Evolutionary conservation across 2,797 vertebrate species (phyloP).

Genomic region (Hydrocynus forskahlii): DNA sequence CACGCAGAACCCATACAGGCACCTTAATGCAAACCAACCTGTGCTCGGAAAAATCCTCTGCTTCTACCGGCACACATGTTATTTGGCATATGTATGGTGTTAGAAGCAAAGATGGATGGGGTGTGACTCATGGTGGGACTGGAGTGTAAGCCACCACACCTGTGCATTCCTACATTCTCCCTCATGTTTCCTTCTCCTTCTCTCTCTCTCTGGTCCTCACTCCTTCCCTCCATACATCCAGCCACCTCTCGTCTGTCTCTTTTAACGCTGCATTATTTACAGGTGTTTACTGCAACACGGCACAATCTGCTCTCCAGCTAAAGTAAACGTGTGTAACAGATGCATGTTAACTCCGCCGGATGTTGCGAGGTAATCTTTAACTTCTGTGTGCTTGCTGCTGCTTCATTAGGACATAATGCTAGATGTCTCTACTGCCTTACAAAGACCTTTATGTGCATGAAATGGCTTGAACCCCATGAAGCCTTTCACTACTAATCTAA

Average conservation of each 20-base stretch:
- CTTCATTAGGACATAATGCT: constrained; percentile 36
- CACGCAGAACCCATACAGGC: constrained; percentile 5
- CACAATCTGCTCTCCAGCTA: constrained; percentile 71
- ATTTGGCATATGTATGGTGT: constrained; percentile 71
- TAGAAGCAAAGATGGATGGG: constrained; percentile 61
- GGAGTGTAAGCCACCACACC: constrained; percentile 68
- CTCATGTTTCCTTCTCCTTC: constrained; percentile 48
- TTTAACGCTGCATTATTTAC: constrained; percentile 83
- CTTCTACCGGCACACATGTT: constrained; percentile 32
- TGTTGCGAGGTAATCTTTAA: constrained; percentile 19
- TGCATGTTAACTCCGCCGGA: constrained; percentile 28
- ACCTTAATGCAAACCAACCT: background rate
- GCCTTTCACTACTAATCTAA: too few relatives aligned
- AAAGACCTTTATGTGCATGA: background rate
- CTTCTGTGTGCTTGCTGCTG: constrained; percentile 27
- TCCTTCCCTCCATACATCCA: constrained; percentile 54
- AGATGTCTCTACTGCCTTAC: background rate
- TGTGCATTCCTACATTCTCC: constrained; percentile 62
- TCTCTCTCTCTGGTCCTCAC: constrained; percentile 41
- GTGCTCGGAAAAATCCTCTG: background rate
- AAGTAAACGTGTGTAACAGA: constrained; percentile 57
- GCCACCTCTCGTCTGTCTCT: constrained; percentile 67
- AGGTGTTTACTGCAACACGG: constrained; percentile 70
- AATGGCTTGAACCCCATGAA: background rate
- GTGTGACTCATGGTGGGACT: constrained; percentile 62